phyloP scores from a whole-genome alignment of 2,888 invertebrate genomes.

The Elgonia sp. region DNA sequence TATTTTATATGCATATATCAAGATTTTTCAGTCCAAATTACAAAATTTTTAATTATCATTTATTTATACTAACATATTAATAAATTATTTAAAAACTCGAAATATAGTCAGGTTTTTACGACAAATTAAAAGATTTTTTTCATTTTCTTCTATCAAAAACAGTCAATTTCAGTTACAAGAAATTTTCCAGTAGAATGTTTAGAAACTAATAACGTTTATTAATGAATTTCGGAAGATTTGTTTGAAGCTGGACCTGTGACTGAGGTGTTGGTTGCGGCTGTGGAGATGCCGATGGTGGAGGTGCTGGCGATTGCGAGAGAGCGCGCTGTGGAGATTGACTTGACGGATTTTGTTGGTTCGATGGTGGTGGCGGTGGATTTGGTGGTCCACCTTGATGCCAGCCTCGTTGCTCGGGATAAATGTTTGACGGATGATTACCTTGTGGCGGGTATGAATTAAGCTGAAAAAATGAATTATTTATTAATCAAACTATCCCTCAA shows the following conservation, averaged over 20 bases:
- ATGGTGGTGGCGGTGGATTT: constrained; percentile 84
- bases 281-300: constrained; percentile 86
- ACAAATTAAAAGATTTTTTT: too few relatives aligned
- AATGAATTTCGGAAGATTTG: neutral
- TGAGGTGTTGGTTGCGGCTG: constrained; percentile 85
- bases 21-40: too few relatives aligned
- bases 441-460: constrained; percentile 85
- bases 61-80: too few relatives aligned
- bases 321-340: constrained; percentile 86
- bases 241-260: constrained; percentile 81
- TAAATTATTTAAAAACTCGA: too few relatives aligned
- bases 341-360: constrained; percentile 85
- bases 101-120: too few relatives aligned
- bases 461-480: constrained; percentile 74
- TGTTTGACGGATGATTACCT: constrained; percentile 85
- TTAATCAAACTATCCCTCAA: constrained; percentile 11
- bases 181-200: too few relatives aligned
- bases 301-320: constrained; percentile 86
- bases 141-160: too few relatives aligned
- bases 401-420: constrained; percentile 85
- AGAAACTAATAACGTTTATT: too few relatives aligned
- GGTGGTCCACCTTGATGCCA: constrained; percentile 86
- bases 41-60: too few relatives aligned
- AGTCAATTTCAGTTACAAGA: too few relatives aligned
- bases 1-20: too few relatives aligned